phyloP scores from a whole-genome alignment of 2,888 invertebrate species.

The Cartodere bifasciata region DNA sequence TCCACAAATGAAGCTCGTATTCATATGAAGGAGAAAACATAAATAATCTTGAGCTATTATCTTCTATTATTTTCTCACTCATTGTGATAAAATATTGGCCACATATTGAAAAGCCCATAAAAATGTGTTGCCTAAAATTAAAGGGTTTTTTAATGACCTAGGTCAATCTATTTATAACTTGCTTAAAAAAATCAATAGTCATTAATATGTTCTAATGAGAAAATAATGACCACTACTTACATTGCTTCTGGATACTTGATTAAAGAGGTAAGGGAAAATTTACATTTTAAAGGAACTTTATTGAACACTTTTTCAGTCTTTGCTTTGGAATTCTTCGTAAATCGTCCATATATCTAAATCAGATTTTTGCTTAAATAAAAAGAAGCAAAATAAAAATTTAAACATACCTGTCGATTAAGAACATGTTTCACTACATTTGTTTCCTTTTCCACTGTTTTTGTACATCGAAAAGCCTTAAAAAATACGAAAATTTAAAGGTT shows the following conservation, averaged over 20 bases:
- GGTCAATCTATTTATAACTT: background rate
- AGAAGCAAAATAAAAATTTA: constrained; percentile 7
- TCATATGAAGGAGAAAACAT: constrained; percentile 23
- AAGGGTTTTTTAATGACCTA: constrained; percentile 1
- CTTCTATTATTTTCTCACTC: constrained; percentile 33
- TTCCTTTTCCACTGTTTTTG: too few species aligned
- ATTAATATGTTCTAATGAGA: background rate
- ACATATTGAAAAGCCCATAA: constrained; percentile 91
- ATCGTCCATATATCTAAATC: constrained; percentile 31
- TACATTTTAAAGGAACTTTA: constrained; percentile 30
- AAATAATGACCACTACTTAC: constrained; percentile 20
- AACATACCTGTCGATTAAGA: constrained; percentile 24
- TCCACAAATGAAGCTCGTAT: constrained; percentile 34
- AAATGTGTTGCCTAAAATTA: constrained; percentile 67
- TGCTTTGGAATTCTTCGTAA: constrained; percentile 29
- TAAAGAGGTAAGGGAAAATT: constrained; percentile 24
- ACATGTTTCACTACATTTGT: constrained; percentile 22
- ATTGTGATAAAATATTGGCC: constrained; percentile 87
- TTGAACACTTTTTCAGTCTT: constrained; percentile 34
- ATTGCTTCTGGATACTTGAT: constrained; percentile 22
- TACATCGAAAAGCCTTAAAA: constrained; percentile 11
- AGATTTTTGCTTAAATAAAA: too few species aligned
- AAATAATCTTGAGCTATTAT: constrained; percentile 15
- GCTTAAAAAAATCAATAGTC: background rate
- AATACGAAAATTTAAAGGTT: too few species aligned